Evolutionary conservation across 2,113 vertebrate genomes (phyloP).

Genomic region (rabbit (Oryctolagus cuniculus)): mOryCun1.1 NC_091443.1:59961001-59961500

Average conservation of each 20-base stretch:
- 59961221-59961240: no score
- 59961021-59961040: conserved; percentile 81
- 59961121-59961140: no score
- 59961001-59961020: conserved; percentile 62
- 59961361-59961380: neutral
- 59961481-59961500: neutral
- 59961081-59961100: conserved; percentile 68
- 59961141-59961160: no score
- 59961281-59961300: neutral
- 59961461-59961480: neutral
- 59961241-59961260: neutral
- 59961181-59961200: no score
- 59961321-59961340: neutral
- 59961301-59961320: neutral
- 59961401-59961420: neutral
- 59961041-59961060: conserved; percentile 62
- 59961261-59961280: neutral
- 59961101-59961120: no score
- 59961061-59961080: neutral
- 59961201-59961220: no score
- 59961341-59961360: neutral
- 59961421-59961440: neutral
- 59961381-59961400: conserved; percentile 53
- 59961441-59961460: neutral
- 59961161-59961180: no score